Evolutionary conservation across 1,140 invertebrate genomes (phyloP).

Genomic region (Stegodyphus dumicola): DNA sequence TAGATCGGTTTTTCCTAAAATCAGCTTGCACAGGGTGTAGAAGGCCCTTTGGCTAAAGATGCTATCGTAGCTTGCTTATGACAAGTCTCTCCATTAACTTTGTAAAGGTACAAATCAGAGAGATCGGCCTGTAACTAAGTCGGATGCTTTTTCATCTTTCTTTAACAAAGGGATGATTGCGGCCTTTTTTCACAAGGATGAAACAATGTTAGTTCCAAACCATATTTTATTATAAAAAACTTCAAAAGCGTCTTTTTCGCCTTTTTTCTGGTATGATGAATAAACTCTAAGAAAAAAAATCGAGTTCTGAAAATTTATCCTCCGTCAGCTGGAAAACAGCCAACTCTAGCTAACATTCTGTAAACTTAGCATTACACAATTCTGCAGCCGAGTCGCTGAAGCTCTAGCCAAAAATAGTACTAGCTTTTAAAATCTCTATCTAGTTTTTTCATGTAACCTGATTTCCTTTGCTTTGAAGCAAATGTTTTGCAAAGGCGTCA

Average conservation of each 20-base stretch:
- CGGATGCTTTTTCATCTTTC: neutral
- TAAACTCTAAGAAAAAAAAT: constrained; percentile 6
- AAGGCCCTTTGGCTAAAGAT: neutral
- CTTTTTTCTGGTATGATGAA: neutral
- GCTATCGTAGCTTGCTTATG: constrained; percentile 2
- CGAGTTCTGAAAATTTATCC: neutral
- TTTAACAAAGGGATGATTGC: neutral
- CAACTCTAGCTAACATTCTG: constrained; percentile 2
- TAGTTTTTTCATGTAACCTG: neutral
- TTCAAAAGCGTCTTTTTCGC: neutral
- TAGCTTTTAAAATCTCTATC: neutral
- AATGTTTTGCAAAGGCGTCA: neutral
- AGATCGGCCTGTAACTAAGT: constrained; percentile 30
- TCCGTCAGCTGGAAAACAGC: neutral
- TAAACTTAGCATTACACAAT: neutral
- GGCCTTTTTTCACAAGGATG: neutral
- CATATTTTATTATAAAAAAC: constrained; percentile 4
- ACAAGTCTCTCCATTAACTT: constrained; percentile 44
- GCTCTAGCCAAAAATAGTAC: neutral
- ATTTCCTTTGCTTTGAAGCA: neutral
- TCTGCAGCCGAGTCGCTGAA: neutral
- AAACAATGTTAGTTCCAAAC: neutral
- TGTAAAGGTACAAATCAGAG: constrained; percentile 7
- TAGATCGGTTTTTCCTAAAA: constrained; percentile 7
- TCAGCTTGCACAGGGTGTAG: neutral